These are phyloP conservation scores for Blastomussa wellsi DNA, from an alignment of 92 coral and sea anemone species.

Conservation along the genomic window DNA sequence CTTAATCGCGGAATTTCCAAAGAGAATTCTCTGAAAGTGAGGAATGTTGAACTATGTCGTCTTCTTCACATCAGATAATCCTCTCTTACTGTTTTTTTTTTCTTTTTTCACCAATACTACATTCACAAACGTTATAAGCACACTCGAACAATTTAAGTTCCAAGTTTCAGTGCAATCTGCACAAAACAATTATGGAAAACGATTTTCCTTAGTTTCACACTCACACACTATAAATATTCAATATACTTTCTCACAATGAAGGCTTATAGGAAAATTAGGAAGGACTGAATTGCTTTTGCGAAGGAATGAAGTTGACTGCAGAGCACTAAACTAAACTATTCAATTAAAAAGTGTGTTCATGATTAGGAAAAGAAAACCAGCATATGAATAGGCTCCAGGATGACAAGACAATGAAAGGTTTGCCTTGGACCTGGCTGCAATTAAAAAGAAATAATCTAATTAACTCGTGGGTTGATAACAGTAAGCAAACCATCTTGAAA, in stretches of 20 bases:
- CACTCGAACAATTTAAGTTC: not conserved
- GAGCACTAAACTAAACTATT: not conserved
- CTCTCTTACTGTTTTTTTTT: too few relatives aligned
- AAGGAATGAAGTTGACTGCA: not conserved
- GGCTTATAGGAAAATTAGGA: not conserved
- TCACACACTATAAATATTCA: not conserved
- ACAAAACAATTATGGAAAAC: not conserved
- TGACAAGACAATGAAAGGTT: not conserved
- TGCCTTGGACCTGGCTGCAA: constrained; percentile 6
- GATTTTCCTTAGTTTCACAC: not conserved
- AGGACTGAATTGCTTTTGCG: not conserved
- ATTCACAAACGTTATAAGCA: not conserved
- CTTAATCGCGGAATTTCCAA: too few relatives aligned
- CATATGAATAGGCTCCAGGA: not conserved
- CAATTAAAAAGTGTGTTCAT: not conserved
- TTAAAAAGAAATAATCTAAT: not conserved
- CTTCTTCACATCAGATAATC: too few relatives aligned
- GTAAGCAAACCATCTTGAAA: not conserved
- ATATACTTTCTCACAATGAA: not conserved
- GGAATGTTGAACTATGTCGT: too few relatives aligned
- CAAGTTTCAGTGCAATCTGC: not conserved
- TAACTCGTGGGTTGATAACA: not conserved
- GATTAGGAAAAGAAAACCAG: not conserved
- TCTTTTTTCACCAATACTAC: not conserved
- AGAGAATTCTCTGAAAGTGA: too few relatives aligned